Evolutionary conservation across 2,888 invertebrate genomes (phyloP).

Genomic region (Eulithis testata): DNA sequence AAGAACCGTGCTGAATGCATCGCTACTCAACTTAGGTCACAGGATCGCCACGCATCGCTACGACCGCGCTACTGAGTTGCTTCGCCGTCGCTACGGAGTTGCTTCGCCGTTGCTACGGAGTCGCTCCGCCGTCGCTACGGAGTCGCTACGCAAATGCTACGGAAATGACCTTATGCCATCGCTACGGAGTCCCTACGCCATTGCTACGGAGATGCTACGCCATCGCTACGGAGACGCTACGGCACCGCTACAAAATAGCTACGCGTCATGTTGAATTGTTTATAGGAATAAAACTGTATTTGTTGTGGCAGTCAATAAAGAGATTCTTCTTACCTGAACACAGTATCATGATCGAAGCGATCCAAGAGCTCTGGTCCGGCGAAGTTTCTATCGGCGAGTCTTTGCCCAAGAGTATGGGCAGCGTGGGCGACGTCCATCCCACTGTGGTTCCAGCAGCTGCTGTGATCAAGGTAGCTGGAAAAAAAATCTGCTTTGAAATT

Average conservation of each 20-base stretch:
- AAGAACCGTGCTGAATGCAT: neutral
- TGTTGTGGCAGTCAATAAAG: too few relatives aligned
- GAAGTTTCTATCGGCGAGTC: conserved; percentile 82
- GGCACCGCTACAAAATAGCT: neutral
- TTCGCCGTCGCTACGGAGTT: neutral
- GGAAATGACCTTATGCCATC: too few relatives aligned
- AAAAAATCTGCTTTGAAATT: neutral
- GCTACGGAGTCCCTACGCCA: too few relatives aligned
- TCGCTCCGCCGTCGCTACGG: neutral
- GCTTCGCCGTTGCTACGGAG: neutral
- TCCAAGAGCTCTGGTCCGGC: conserved; percentile 85
- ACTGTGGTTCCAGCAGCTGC: conserved; percentile 82
- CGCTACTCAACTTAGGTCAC: neutral
- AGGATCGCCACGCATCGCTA: conserved; percentile 5
- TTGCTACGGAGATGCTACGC: too few relatives aligned
- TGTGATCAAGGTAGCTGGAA: conserved; percentile 79
- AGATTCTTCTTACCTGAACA: conserved; percentile 73
- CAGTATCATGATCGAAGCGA: conserved; percentile 86
- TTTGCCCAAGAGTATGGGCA: conserved; percentile 77
- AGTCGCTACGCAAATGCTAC: too few relatives aligned
- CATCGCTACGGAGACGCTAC: neutral
- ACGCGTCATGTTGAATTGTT: too few relatives aligned
- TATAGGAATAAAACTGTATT: too few relatives aligned
- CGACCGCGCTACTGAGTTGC: neutral
- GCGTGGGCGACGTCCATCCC: conserved; percentile 86